Conservation (phyloP, 2,888 invertebrate genomes). For the Danaus chrysippus region DNA sequence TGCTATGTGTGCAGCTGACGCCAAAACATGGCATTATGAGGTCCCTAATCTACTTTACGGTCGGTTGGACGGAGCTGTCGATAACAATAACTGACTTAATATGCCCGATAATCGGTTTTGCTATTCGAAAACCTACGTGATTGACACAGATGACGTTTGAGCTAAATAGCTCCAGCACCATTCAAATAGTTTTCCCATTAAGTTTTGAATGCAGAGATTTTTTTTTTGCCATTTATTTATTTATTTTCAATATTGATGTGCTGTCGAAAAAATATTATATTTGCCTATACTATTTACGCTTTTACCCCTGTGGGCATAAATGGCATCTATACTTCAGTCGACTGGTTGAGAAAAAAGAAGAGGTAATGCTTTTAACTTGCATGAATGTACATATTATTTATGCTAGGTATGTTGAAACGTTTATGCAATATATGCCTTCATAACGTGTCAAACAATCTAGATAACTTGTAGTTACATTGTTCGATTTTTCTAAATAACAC, state of each 20-base stretch:
- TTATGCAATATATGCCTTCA: too few species aligned
- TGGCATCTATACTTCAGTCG: too few species aligned
- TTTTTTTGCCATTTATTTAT: slow-evolving; percentile 6
- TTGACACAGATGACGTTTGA: slow-evolving; percentile 73
- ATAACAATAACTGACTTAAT: slow-evolving; percentile 78
- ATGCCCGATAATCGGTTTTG: slow-evolving; percentile 76
- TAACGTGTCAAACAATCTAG: too few species aligned
- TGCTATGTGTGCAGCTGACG: slow-evolving; percentile 74
- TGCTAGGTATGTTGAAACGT: too few species aligned
- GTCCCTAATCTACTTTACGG: slow-evolving; percentile 77
- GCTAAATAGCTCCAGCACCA: slow-evolving; percentile 53
- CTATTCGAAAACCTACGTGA: slow-evolving; percentile 75
- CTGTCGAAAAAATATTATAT: neutral
- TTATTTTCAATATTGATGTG: slow-evolving; percentile 23
- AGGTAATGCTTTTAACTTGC: too few species aligned
- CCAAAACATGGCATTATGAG: slow-evolving; percentile 73
- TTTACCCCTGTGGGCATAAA: too few species aligned
- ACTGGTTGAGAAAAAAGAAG: too few species aligned
- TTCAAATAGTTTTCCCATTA: slow-evolving; percentile 48
- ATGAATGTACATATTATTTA: too few species aligned
- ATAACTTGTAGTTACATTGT: too few species aligned
- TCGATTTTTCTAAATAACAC: too few species aligned
- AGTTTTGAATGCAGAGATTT: slow-evolving; percentile 26
- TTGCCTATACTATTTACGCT: neutral
- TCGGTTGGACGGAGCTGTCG: slow-evolving; percentile 66